These are phyloP conservation scores for Chymomyza amoena DNA, from an alignment of 2,888 invertebrate genomes.

Conservation along the genomic window DNA sequence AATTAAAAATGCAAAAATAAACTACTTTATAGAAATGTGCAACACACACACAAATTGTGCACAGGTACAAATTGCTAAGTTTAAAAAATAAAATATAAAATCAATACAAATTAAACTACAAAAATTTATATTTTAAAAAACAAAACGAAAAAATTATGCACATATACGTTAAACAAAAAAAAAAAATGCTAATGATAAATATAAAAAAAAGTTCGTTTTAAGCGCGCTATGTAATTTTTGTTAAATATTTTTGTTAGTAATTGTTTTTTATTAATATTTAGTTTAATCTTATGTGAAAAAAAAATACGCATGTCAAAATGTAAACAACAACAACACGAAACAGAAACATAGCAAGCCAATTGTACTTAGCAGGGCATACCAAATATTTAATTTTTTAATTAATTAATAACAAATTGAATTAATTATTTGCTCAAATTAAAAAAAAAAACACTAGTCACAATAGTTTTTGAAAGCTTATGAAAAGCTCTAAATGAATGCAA, in stretches of 20 bases:
- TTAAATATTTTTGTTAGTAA: conserved; percentile 73
- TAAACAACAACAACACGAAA: conserved; percentile 21
- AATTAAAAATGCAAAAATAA: conserved; percentile 39
- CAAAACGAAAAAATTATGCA: conserved; percentile 25
- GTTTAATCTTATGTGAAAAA: conserved; percentile 42
- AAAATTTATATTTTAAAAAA: conserved; percentile 10
- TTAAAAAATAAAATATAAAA: conserved; percentile 41
- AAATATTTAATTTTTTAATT: conserved; percentile 5
- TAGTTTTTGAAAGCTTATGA: neutral
- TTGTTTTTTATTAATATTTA: conserved; percentile 73
- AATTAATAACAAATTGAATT: neutral
- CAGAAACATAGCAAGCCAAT: conserved; percentile 60
- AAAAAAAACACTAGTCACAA: conserved; percentile 11
- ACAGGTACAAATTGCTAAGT: conserved; percentile 61
- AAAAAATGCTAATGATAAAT: conserved; percentile 18
- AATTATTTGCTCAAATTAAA: conserved; percentile 7
- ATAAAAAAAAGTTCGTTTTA: conserved; percentile 35
- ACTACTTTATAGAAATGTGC: conserved; percentile 38
- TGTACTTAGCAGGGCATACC: conserved; percentile 56
- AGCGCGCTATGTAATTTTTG: conserved; percentile 65
- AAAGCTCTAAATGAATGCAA: neutral
- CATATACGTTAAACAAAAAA: conserved; percentile 35
- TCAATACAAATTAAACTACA: conserved; percentile 21
- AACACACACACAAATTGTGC: conserved; percentile 55
- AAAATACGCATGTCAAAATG: conserved; percentile 16